Evolutionary conservation across 2,113 vertebrate species (phyloP).

Genomic region (Campylorhamphus procurvoides): DNA sequence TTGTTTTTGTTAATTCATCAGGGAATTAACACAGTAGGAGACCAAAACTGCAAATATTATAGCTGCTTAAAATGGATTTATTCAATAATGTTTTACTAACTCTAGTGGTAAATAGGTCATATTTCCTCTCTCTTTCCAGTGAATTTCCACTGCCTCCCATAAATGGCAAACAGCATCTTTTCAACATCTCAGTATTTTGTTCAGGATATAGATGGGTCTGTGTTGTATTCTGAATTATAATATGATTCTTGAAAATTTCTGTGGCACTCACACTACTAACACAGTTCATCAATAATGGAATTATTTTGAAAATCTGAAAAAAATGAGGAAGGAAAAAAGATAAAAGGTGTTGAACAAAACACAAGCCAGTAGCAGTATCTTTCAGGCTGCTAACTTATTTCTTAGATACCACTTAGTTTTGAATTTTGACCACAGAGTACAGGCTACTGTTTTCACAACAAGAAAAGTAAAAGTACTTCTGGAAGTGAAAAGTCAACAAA

Average conservation of each 20-base stretch:
- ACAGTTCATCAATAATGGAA: background rate
- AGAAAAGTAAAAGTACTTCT: background rate
- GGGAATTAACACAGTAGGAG: background rate
- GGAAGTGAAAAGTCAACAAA: background rate
- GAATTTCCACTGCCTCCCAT: background rate
- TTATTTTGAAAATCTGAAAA: background rate
- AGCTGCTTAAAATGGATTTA: background rate
- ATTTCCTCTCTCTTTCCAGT: background rate
- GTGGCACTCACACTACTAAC: background rate
- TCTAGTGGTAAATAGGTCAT: background rate
- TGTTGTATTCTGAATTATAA: background rate
- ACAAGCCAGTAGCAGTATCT: background rate
- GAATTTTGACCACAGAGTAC: background rate
- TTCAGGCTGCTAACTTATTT: background rate
- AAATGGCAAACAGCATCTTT: background rate
- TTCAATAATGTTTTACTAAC: background rate
- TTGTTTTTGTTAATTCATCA: background rate
- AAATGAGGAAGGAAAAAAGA: background rate
- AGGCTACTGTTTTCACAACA: background rate
- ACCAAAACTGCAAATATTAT: background rate
- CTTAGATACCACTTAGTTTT: background rate
- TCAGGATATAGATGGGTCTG: background rate
- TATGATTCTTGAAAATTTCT: background rate
- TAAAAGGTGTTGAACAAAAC: background rate
- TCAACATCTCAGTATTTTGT: background rate